Evolutionary conservation across 2,113 vertebrate genomes (phyloP).

Genomic region (Tapirus terrestris): DNA sequence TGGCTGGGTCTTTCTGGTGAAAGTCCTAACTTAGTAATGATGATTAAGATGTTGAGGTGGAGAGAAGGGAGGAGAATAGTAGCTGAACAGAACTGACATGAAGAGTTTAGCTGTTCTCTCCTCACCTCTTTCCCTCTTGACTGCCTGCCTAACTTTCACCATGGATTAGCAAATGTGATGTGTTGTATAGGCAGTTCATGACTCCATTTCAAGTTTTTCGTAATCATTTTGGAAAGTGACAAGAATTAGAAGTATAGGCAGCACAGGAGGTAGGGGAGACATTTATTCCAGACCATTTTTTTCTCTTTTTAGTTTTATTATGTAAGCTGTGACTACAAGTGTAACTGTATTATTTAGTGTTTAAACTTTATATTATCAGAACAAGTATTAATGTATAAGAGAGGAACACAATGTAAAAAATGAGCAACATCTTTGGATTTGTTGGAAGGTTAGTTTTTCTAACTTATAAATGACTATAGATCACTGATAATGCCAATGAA

Average conservation of each 20-base stretch:
- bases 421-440: neutral
- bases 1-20: neutral
- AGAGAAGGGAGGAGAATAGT: neutral
- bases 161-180: neutral
- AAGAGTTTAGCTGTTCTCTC: neutral
- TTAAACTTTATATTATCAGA: slow-evolving; percentile 32
- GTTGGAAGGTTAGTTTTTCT: neutral
- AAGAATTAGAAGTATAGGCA: neutral
- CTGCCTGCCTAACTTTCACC: neutral
- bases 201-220: slow-evolving; percentile 15
- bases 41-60: slow-evolving; percentile 27
- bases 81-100: neutral
- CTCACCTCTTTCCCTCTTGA: neutral
- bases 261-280: neutral
- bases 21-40: slow-evolving; percentile 36
- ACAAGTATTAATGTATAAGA: neutral
- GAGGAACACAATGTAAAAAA: neutral
- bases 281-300: neutral
- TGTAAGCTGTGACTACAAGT: neutral
- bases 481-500: neutral
- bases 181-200: neutral
- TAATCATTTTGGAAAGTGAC: slow-evolving; percentile 33
- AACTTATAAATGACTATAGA: neutral
- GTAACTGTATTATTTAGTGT: neutral
- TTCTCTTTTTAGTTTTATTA: neutral